Evolutionary conservation across 2,797 vertebrate genomes (phyloP).

Genomic region (Oophaga sylvatica): DNA sequence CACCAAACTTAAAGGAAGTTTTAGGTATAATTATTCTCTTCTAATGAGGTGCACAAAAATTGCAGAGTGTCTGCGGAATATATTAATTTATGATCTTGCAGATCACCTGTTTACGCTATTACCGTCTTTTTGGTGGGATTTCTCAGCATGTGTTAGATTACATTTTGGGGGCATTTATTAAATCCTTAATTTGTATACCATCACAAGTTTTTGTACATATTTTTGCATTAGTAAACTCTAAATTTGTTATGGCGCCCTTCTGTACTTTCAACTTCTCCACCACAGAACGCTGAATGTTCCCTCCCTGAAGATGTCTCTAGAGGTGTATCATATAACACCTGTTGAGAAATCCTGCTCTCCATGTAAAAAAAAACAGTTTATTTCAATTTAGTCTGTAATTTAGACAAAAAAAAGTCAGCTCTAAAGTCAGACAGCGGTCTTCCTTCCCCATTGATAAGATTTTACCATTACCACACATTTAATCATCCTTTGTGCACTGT

Average conservation of each 20-base stretch:
- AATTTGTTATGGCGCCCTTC: not conserved
- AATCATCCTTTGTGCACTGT: conserved; percentile 81
- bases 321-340: not conserved
- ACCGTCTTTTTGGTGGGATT: not conserved
- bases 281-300: not conserved
- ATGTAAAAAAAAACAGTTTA: not conserved
- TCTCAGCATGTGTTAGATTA: not conserved
- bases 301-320: not conserved
- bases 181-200: not conserved
- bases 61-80: not conserved
- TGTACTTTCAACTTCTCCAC: not conserved
- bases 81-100: not conserved
- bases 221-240: not conserved
- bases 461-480: conserved; percentile 74
- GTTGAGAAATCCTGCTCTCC: not conserved
- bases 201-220: not conserved
- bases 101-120: not conserved
- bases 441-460: conserved; percentile 15
- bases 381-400: not conserved
- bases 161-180: not conserved
- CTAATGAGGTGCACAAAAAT: not conserved
- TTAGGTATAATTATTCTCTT: conserved; percentile 10
- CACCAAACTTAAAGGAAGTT: not conserved
- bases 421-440: not conserved
- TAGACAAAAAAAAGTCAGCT: not conserved